Conservation (phyloP, 2,113 vertebrate genomes). For the Tychaedon coryphoeus region DNA sequence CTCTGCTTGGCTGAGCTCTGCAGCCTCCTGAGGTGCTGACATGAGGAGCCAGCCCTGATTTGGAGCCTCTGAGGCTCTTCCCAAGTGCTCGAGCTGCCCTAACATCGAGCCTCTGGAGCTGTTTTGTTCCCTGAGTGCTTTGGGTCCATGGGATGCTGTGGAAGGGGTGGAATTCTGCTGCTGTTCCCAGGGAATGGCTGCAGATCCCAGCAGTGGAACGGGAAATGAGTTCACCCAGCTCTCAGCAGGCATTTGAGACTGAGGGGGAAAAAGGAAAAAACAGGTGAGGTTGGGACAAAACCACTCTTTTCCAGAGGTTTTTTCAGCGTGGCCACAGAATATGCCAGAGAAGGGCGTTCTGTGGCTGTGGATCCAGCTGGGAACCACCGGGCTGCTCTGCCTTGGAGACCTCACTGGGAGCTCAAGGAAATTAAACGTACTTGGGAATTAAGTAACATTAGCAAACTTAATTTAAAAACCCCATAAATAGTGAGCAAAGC, state of each 20-base stretch:
- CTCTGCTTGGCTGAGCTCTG: not conserved
- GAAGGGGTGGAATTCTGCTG: not conserved
- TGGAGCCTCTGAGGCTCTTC: not conserved
- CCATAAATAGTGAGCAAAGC: not conserved
- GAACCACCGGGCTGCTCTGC: not conserved
- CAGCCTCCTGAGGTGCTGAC: not conserved
- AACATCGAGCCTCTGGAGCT: not conserved
- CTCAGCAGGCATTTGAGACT: not conserved
- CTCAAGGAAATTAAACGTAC: not conserved
- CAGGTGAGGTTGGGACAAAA: not conserved
- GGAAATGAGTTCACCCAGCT: not conserved
- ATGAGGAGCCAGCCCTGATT: fast-evolving
- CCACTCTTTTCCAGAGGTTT: fast-evolving
- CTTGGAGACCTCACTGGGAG: not conserved
- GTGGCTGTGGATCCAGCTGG: fast-evolving
- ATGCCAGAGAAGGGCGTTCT: fast-evolving
- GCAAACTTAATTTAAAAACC: fast-evolving
- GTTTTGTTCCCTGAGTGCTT: not conserved
- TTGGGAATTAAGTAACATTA: not conserved
- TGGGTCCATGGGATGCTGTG: fast-evolving
- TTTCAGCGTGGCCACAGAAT: fast-evolving
- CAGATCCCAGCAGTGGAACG: fast-evolving
- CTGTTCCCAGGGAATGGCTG: not conserved
- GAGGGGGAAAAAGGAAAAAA: not conserved
- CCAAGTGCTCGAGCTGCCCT: not conserved